Evolutionary conservation across 2,113 vertebrate genomes (phyloP).

Genomic region (Lagopus muta): DNA sequence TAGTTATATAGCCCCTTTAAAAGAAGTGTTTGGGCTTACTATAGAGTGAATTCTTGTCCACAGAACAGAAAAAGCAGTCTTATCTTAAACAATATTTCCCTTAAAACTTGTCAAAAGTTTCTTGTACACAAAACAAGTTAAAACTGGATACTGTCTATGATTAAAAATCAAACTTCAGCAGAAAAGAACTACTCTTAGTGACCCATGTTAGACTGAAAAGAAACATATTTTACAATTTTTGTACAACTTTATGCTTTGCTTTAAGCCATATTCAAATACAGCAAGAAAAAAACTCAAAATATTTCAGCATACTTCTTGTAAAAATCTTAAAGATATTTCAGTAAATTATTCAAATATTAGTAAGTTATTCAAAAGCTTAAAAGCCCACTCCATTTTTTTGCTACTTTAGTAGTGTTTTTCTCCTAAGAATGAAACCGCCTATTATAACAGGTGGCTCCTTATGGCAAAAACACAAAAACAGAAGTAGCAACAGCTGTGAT

Average conservation of each 20-base stretch:
- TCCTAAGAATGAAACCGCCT: constrained; percentile 28
- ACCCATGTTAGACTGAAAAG: background rate
- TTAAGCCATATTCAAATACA: background rate
- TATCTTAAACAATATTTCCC: background rate
- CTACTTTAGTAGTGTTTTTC: background rate
- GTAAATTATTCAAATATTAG: background rate
- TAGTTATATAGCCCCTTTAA: background rate
- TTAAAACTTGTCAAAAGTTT: background rate
- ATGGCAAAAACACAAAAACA: constrained; percentile 55
- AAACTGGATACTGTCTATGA: background rate
- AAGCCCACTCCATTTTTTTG: background rate
- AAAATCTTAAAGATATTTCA: background rate
- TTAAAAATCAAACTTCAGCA: background rate
- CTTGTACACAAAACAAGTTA: background rate
- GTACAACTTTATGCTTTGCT: background rate
- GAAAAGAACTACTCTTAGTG: background rate
- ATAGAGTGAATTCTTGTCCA: background rate
- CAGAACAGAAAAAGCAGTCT: background rate
- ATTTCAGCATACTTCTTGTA: background rate
- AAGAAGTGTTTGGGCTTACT: background rate
- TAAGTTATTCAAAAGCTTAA: background rate
- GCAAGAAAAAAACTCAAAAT: background rate
- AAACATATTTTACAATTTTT: background rate
- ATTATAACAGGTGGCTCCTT: constrained; percentile 69
- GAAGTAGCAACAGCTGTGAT: constrained; percentile 75